Conservation (phyloP, 2,888 invertebrate species). For the Mimas tiliae region DNA sequence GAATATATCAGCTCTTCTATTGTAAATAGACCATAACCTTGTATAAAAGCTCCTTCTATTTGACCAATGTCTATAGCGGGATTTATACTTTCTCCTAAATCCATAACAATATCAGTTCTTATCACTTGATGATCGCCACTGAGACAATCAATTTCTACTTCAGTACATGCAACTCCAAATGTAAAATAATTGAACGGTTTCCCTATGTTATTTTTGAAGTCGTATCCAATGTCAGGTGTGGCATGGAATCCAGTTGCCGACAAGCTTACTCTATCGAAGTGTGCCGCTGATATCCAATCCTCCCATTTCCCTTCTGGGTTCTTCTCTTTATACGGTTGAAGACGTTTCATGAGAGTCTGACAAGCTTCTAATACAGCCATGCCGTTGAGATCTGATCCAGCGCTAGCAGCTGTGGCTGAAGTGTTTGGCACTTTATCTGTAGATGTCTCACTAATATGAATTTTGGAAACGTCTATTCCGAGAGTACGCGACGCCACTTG, state of each 20-base stretch:
- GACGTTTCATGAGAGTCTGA: constrained; percentile 87
- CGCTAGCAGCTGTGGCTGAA: constrained; percentile 94
- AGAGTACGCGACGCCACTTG: constrained; percentile 93
- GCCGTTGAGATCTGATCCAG: constrained; percentile 95
- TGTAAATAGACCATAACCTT: constrained; percentile 96
- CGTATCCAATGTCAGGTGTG: constrained; percentile 89
- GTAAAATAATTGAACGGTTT: constrained; percentile 93
- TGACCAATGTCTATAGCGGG: constrained; percentile 99
- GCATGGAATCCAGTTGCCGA: constrained; percentile 93
- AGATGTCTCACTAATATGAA: constrained; percentile 92
- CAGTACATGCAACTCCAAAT: constrained; percentile 93
- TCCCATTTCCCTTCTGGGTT: constrained; percentile 93
- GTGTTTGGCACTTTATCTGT: constrained; percentile 97
- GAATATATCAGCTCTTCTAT: constrained; percentile 96
- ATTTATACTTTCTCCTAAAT: constrained; percentile 96
- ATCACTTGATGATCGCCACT: constrained; percentile 97
- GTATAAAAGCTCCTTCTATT: constrained; percentile 97
- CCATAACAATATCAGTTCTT: constrained; percentile 97
- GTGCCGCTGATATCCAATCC: constrained; percentile 92
- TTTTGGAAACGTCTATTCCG: constrained; percentile 88
- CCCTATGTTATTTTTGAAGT: constrained; percentile 89
- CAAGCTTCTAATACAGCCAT: constrained; percentile 96
- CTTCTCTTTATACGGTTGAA: constrained; percentile 89
- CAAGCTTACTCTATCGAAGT: constrained; percentile 90
- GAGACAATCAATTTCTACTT: constrained; percentile 96